Evolutionary conservation across 2,113 vertebrate genomes (phyloP).

Genomic region (Carassius carassius): DNA sequence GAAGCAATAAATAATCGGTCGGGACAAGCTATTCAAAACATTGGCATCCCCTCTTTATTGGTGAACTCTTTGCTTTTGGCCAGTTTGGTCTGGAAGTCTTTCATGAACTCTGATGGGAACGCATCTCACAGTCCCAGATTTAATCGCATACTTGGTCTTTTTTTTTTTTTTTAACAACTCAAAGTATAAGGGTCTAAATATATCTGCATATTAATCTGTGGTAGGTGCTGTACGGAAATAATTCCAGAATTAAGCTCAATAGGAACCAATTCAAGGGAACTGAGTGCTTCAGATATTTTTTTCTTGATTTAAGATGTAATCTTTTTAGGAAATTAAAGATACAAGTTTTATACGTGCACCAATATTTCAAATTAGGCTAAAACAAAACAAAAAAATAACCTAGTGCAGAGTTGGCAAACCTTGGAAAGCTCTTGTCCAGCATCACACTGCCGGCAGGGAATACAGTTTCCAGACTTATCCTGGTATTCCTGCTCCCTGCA

Average conservation of each 20-base stretch:
- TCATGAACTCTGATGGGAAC: conserved; percentile 20
- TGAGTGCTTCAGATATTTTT: not conserved
- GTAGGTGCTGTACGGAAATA: not conserved
- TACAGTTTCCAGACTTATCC: conserved; percentile 83
- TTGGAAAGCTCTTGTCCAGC: conserved; percentile 96
- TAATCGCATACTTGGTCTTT: not conserved
- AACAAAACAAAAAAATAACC: not conserved
- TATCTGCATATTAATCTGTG: conserved; percentile 34
- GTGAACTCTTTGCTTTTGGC: conserved; percentile 36
- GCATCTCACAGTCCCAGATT: not conserved
- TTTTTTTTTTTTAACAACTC: not conserved
- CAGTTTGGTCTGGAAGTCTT: conserved; percentile 36
- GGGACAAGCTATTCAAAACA: conserved; percentile 61
- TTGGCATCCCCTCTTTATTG: conserved; percentile 55
- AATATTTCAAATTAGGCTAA: not conserved
- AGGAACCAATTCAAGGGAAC: not conserved
- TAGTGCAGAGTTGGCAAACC: conserved; percentile 69
- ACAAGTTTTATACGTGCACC: not conserved
- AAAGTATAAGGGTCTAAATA: not conserved
- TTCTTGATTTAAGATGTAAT: conserved; percentile 1
- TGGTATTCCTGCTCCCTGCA: conserved; percentile 93
- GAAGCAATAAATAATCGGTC: conserved; percentile 76
- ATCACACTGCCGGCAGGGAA: conserved; percentile 88
- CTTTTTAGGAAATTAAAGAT: not conserved
- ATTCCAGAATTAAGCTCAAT: not conserved